Evolutionary conservation across 2,888 invertebrate genomes (phyloP).

Genomic region (Nephrotoma appendiculata): DNA sequence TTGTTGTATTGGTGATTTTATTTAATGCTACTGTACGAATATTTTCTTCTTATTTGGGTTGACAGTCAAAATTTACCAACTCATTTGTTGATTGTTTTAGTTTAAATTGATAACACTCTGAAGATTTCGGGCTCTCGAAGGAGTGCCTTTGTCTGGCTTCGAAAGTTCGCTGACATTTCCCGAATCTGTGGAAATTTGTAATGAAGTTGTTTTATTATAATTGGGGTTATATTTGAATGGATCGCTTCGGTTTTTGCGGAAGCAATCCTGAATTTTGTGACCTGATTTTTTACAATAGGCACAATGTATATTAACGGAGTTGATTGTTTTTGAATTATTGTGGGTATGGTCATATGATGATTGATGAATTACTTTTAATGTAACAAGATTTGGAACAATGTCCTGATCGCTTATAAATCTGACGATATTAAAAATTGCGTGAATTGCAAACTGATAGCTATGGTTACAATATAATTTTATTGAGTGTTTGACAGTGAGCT

Average conservation of each 20-base stretch:
- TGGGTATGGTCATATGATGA: not conserved
- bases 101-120: not conserved
- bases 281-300: not conserved
- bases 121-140: not conserved
- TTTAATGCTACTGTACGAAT: not conserved
- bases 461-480: too few species aligned
- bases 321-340: not conserved
- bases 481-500: too few species aligned
- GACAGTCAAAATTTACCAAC: not conserved
- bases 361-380: not conserved
- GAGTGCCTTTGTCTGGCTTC: not conserved
- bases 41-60: too few species aligned
- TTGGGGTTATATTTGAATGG: not conserved
- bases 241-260: not conserved
- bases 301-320: not conserved
- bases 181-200: not conserved
- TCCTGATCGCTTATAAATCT: not conserved
- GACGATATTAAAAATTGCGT: too few species aligned
- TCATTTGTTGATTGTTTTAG: not conserved
- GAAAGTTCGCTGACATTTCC: not conserved
- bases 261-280: not conserved
- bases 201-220: not conserved
- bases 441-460: too few species aligned
- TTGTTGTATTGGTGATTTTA: not conserved
- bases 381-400: not conserved